Conservation (phyloP, 2,888 invertebrate species). For the Yponomeuta cagnagella region DNA sequence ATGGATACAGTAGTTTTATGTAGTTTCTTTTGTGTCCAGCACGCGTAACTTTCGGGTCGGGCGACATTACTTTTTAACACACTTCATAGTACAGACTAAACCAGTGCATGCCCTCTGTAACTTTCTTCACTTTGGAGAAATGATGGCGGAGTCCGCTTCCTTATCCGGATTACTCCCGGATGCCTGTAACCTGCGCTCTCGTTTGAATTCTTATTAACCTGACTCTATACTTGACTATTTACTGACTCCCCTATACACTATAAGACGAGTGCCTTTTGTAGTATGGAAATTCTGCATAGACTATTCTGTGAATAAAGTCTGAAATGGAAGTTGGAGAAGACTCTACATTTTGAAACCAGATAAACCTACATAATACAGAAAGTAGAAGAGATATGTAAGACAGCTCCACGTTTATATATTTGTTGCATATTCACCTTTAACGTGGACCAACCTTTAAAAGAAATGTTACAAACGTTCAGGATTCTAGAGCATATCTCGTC, state of each 20-base stretch:
- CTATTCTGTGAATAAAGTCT: neutral
- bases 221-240: slow-evolving; percentile 11
- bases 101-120: neutral
- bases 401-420: neutral
- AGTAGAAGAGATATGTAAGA: neutral
- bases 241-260: slow-evolving; percentile 6
- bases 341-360: neutral
- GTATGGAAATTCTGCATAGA: neutral
- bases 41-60: too few relatives aligned
- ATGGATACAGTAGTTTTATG: too few relatives aligned
- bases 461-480: too few relatives aligned
- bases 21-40: too few relatives aligned
- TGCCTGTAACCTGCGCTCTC: slow-evolving; percentile 25
- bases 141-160: slow-evolving; percentile 28
- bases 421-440: neutral
- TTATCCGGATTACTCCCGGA: slow-evolving; percentile 53
- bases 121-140: neutral
- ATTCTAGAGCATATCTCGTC: too few relatives aligned
- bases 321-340: neutral
- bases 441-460: too few relatives aligned
- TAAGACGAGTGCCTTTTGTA: neutral
- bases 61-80: too few relatives aligned
- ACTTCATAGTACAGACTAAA: too few relatives aligned
- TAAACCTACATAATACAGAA: neutral
- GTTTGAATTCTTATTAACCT: slow-evolving; percentile 23